Evolutionary conservation across 2,113 vertebrate genomes (phyloP), one percentile per base, ranked within the genome.

Genomic region (Rhinopomastus cyanomelas): DNA sequence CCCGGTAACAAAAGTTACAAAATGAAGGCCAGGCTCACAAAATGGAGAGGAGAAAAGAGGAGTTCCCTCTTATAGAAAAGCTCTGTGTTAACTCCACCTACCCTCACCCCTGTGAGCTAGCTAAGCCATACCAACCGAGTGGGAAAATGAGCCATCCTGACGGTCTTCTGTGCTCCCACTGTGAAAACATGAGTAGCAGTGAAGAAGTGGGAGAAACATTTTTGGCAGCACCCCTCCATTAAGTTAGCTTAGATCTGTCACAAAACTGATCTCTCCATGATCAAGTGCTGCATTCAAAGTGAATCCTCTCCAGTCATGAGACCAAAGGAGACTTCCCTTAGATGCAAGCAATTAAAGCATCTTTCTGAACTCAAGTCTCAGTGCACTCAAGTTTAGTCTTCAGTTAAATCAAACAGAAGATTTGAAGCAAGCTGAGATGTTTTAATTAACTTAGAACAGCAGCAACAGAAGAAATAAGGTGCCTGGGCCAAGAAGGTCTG

Each of bases 1-100:
- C 30, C 59, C 57, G 48, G 23, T 72, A 68, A 91, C 39, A 72
- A 79, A 81, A 87, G 78, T 57, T 84, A 37, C 71, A 74, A 88
- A 84, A 86, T 32, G 65, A 92, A 75, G 62, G 59, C 32, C 75
- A 79, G 49, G 42, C n/a, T 85, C 39, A 53, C 44, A 79, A 78
- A 87, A 64, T 16, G 22, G 66, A 74, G 44, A 75, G 9, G 29
- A 88, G 23, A 84, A 81, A 78, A 11, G 39, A 78, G 8, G 52
- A 75, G 39, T 12, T 84, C n/a, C 42, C 37, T 39, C 26, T 42
- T 16, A 25, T 0, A 30, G 29, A 36, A 55, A 14, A 52, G n/a
- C 61, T 67, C 32, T 4, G 16, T 6, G 9, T n/a, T 53, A 60
- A 11, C 55, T 64, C 37, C 34, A 46, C 34, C 44, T n/a, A 36